Conservation (phyloP, 2,888 invertebrate species). For the Tetranychus truncatus region DNA sequence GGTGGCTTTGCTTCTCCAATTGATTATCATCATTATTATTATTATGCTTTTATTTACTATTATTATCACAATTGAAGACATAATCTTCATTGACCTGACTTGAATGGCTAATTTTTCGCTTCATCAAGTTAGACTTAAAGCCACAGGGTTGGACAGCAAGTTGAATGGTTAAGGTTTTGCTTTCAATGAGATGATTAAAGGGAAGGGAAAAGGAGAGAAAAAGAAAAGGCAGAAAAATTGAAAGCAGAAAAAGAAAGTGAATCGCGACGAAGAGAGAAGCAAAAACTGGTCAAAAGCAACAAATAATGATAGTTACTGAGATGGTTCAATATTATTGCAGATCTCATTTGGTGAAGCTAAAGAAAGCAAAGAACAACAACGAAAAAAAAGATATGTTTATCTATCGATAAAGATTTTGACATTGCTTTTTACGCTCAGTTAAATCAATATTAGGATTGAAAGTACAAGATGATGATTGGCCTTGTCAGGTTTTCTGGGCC, state of each 20-base stretch:
- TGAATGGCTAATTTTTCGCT: background rate
- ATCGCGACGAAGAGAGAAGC: background rate
- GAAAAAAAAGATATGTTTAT: conserved; percentile 4
- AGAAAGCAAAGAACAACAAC: background rate
- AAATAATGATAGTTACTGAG: background rate
- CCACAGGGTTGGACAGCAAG: background rate
- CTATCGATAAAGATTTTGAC: background rate
- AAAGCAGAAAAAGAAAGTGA: background rate
- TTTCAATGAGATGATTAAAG: background rate
- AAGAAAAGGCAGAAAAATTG: background rate
- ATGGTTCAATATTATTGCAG: background rate
- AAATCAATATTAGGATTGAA: background rate
- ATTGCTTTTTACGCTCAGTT: background rate
- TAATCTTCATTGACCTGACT: conserved; percentile 2
- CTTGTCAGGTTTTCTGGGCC: background rate
- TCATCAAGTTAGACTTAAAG: background rate
- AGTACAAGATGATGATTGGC: background rate
- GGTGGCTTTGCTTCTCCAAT: background rate
- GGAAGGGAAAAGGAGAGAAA: background rate
- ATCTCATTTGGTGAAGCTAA: background rate
- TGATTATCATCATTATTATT: background rate
- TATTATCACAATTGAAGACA: background rate
- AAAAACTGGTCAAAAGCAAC: background rate
- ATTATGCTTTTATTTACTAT: background rate
- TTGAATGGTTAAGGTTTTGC: background rate